These are phyloP conservation scores for Halocynthia aurantium DNA, from an alignment of 23 tunicate species.

Conservation along the genomic window DNA sequence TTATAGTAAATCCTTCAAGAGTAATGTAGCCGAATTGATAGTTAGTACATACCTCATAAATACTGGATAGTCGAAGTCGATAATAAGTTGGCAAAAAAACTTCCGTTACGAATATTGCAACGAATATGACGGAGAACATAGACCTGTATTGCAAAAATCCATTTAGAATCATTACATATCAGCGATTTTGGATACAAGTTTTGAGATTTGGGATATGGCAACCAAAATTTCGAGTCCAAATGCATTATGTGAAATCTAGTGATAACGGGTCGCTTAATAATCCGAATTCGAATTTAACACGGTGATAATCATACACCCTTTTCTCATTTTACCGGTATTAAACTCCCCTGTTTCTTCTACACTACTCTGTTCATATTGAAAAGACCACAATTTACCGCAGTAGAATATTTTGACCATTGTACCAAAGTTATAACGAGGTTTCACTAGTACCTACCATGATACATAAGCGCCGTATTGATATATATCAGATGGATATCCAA, in stretches of 20 bases:
- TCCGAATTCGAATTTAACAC: no score
- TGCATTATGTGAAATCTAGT: no score
- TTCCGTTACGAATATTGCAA: background rate
- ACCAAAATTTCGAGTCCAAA: no score
- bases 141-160: background rate
- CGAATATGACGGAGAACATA: background rate
- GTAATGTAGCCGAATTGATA: no score
- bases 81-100: constrained; percentile 15
- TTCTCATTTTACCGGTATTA: no score
- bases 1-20: no score
- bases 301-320: no score
- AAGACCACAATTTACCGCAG: background rate
- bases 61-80: constrained; percentile 9
- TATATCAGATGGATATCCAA: constrained; percentile 19
- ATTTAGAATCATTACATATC: no score
- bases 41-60: constrained; percentile 12
- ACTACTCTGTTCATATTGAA: background rate
- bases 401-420: background rate
- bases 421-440: background rate
- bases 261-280: no score
- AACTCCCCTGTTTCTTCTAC: no score
- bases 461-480: constrained; percentile 10
- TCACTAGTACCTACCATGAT: constrained; percentile 7
- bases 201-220: no score
- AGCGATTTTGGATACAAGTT: no score